Evolutionary conservation across 2,888 invertebrate genomes (phyloP).

Genomic region (Campoplex nolae): DNA sequence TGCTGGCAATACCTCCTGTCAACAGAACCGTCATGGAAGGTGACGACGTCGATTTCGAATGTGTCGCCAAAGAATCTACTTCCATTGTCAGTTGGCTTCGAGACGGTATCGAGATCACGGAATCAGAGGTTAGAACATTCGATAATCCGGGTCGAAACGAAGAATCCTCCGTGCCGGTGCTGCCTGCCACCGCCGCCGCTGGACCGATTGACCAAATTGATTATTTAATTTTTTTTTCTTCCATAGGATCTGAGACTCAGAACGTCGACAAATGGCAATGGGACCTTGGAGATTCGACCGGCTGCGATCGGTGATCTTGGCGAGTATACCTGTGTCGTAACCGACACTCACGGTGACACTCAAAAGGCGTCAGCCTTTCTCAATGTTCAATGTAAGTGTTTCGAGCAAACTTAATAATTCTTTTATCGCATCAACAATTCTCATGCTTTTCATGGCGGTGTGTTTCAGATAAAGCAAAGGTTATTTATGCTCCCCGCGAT

Average conservation of each 20-base stretch:
- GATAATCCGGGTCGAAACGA: neutral
- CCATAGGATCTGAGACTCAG: conserved; percentile 88
- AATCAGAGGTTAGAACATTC: conserved; percentile 80
- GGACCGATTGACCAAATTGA: neutral
- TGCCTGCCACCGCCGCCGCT: too few species aligned
- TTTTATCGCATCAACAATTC: neutral
- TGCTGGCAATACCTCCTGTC: conserved; percentile 94
- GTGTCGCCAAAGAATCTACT: conserved; percentile 91
- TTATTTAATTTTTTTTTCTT: neutral
- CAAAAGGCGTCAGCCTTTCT: conserved; percentile 94
- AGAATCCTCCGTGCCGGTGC: neutral
- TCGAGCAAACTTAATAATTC: neutral
- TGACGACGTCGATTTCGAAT: conserved; percentile 92
- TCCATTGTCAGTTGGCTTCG: conserved; percentile 87
- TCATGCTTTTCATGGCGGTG: neutral
- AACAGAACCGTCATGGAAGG: conserved; percentile 96
- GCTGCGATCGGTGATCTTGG: conserved; percentile 94
- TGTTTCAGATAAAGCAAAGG: conserved; percentile 94
- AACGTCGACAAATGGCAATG: conserved; percentile 89
- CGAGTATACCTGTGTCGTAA: conserved; percentile 94
- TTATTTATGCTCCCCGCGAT: conserved; percentile 94
- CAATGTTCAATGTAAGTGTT: conserved; percentile 94
- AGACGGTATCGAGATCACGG: conserved; percentile 84
- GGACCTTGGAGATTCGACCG: conserved; percentile 92
- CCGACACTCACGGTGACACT: conserved; percentile 89